phyloP scores from a whole-genome alignment of 2,113 vertebrate genomes.

The Pollimyrus isidori region DNA sequence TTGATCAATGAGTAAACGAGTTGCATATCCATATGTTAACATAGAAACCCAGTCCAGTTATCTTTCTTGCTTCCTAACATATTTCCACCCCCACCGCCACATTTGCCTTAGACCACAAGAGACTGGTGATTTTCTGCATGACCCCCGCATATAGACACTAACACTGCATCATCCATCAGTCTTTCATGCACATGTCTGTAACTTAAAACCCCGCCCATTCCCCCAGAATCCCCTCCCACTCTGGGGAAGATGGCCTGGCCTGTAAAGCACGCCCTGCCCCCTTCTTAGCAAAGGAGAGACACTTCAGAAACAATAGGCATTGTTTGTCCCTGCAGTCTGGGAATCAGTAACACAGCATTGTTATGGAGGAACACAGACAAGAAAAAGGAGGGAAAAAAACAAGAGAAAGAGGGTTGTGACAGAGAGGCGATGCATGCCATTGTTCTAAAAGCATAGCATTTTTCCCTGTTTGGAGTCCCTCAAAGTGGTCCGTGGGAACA shows the following conservation, averaged over 20 bases:
- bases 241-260: background rate
- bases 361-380: background rate
- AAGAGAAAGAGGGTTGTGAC: background rate
- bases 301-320: background rate
- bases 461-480: background rate
- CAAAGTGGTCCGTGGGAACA: background rate
- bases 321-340: constrained; percentile 5
- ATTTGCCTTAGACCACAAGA: constrained; percentile 12
- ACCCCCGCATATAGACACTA: background rate
- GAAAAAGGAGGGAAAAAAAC: background rate
- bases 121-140: background rate
- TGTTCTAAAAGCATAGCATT: background rate
- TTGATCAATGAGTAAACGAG: background rate
- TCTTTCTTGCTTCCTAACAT: background rate
- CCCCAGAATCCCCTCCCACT: background rate
- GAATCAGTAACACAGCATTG: background rate
- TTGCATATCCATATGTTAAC: background rate
- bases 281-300: background rate
- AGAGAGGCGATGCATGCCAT: background rate
- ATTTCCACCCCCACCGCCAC: background rate
- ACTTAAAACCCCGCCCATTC: background rate
- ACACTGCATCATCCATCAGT: constrained; percentile 20
- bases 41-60: background rate
- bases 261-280: background rate
- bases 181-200: background rate